Conservation (phyloP, 2,113 vertebrate genomes). For the Alaudala cheleensis region DNA sequence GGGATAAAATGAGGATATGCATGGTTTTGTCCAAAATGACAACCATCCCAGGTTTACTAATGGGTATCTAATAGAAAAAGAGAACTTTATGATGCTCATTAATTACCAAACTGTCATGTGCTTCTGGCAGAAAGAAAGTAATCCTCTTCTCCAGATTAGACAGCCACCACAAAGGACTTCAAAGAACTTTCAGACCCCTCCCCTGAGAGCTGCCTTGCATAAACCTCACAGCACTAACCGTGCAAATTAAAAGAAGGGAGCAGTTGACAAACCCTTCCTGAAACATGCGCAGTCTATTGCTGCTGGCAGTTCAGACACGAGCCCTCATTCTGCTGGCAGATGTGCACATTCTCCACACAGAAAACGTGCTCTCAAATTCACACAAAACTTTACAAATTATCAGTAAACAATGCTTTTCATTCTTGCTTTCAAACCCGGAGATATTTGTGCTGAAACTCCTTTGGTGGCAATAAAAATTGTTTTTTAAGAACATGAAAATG, state of each 20-base stretch:
- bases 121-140: constrained; percentile 81
- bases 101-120: constrained; percentile 92
- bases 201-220: constrained; percentile 79
- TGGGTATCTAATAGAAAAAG: constrained; percentile 95
- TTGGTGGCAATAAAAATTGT: neutral
- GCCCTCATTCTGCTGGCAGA: constrained; percentile 39
- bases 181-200: constrained; percentile 81
- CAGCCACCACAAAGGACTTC: constrained; percentile 92
- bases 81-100: constrained; percentile 95
- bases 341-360: neutral
- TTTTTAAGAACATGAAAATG: neutral
- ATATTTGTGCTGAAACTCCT: neutral
- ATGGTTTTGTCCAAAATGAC: constrained; percentile 96
- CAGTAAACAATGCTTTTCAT: constrained; percentile 12
- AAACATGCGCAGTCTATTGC: constrained; percentile 50
- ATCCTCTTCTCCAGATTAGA: constrained; percentile 89
- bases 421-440: constrained; percentile 15
- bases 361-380: neutral
- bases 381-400: constrained; percentile 38
- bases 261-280: constrained; percentile 67
- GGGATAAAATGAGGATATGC: constrained; percentile 93
- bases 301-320: constrained; percentile 53
- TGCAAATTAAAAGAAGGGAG: constrained; percentile 72
- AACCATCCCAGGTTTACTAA: constrained; percentile 93
- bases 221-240: constrained; percentile 86